Conservation (phyloP, 1,140 invertebrate genomes). For the Scaptomyza montana region DNA sequence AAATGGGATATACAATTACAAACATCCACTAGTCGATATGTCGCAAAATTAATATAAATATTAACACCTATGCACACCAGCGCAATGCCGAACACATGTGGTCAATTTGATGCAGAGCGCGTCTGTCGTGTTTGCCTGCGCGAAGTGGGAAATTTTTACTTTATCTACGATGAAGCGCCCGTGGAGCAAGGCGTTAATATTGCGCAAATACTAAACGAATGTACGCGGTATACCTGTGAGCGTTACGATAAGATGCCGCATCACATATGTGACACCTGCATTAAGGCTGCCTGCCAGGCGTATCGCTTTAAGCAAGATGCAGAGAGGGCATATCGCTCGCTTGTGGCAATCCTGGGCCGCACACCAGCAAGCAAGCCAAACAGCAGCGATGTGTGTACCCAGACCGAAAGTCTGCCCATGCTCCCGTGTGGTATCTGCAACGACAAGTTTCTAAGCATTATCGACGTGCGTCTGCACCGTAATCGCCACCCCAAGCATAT, state of each 20-base stretch:
- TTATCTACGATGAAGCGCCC: constrained; percentile 71
- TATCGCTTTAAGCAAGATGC: constrained; percentile 69
- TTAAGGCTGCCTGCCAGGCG: constrained; percentile 63
- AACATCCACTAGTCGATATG: too few relatives aligned
- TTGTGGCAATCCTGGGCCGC: constrained; percentile 54
- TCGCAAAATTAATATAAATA: not conserved
- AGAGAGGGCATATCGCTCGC: constrained; percentile 67
- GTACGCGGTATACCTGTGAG: constrained; percentile 66
- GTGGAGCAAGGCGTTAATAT: constrained; percentile 63
- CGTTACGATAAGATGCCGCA: constrained; percentile 64
- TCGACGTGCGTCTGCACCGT: constrained; percentile 67
- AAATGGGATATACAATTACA: too few relatives aligned
- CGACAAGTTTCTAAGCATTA: constrained; percentile 62
- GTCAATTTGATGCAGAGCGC: constrained; percentile 54
- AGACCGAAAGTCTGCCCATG: constrained; percentile 66
- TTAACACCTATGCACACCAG: not conserved
- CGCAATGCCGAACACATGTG: constrained; percentile 27
- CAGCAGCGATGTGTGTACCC: constrained; percentile 60
- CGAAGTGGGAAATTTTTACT: constrained; percentile 56
- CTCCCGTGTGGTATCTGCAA: constrained; percentile 72
- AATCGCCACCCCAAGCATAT: constrained; percentile 39
- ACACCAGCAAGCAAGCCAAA: constrained; percentile 28
- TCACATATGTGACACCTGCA: constrained; percentile 67
- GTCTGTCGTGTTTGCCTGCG: constrained; percentile 76
- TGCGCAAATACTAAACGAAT: constrained; percentile 71